phyloP scores from a whole-genome alignment of 2,888 invertebrate genomes.

The Maniola hyperantus region DNA sequence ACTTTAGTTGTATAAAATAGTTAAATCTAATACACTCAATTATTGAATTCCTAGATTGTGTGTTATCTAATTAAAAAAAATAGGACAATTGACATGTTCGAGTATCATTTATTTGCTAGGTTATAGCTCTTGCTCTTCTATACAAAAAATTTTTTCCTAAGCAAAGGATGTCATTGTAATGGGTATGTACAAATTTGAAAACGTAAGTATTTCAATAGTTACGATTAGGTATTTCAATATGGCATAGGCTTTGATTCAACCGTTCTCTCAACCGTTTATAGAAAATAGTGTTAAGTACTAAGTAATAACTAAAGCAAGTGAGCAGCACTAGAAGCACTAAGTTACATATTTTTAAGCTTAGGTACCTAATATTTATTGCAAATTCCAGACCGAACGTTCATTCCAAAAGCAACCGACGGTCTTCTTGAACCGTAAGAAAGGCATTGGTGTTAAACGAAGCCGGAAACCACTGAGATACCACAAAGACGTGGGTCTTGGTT shows the following conservation, averaged over 20 bases:
- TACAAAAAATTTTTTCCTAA: too few relatives aligned
- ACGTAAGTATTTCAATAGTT: neutral
- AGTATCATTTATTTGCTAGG: too few relatives aligned
- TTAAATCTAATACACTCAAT: neutral
- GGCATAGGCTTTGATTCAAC: too few relatives aligned
- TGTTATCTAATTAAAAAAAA: too few relatives aligned
- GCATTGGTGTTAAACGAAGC: slow-evolving; percentile 89
- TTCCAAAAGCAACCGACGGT: slow-evolving; percentile 98
- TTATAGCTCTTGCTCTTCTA: too few relatives aligned
- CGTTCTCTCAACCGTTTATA: too few relatives aligned
- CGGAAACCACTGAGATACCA: slow-evolving; percentile 91
- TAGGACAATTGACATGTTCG: too few relatives aligned
- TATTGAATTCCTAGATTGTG: neutral
- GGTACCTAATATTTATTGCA: slow-evolving; percentile 42
- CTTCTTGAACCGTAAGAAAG: slow-evolving; percentile 96
- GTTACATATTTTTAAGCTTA: neutral
- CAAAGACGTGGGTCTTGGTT: slow-evolving; percentile 95
- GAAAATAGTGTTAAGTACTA: too few relatives aligned
- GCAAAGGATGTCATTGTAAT: neutral
- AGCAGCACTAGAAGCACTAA: neutral
- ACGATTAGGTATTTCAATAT: neutral
- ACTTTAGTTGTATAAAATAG: neutral
- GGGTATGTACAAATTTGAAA: neutral
- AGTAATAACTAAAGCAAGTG: too few relatives aligned
- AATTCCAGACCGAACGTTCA: slow-evolving; percentile 95